Conservation (phyloP, 2,888 invertebrate genomes). For the Xanthorhoe designata region DNA sequence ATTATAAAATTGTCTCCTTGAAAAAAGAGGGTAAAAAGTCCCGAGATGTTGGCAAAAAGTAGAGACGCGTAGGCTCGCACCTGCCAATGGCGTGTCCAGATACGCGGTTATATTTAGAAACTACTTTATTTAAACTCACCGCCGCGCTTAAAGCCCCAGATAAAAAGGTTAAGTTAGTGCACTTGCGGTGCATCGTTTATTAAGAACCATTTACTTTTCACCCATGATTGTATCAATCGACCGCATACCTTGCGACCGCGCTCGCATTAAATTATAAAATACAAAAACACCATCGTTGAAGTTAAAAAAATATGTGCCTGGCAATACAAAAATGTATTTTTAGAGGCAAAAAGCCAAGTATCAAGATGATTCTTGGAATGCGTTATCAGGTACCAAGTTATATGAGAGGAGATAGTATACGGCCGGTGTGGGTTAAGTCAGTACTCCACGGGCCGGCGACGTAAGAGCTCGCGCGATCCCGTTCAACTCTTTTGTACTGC, state of each 20-base stretch:
- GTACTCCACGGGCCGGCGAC: conserved; percentile 62
- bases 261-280: conserved; percentile 54
- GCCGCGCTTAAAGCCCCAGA: conserved; percentile 77
- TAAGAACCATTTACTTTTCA: conserved; percentile 80
- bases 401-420: conserved; percentile 72
- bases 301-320: conserved; percentile 52
- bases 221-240: conserved; percentile 79
- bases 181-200: conserved; percentile 76
- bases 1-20: conserved; percentile 79
- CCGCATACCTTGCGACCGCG: conserved; percentile 57
- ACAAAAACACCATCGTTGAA: conserved; percentile 47
- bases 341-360: conserved; percentile 51
- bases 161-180: conserved; percentile 78
- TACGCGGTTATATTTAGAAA: conserved; percentile 84
- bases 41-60: conserved; percentile 66
- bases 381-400: conserved; percentile 76
- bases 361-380: conserved; percentile 65
- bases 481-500: conserved; percentile 63
- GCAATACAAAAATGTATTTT: conserved; percentile 47
- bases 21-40: conserved; percentile 64
- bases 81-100: conserved; percentile 83
- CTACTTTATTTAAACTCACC: conserved; percentile 83
- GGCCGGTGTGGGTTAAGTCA: conserved; percentile 66
- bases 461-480: conserved; percentile 66
- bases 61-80: conserved; percentile 75